phyloP scores from a whole-genome alignment of 2,888 invertebrate species.

The Apomyelois bistriatella region DNA sequence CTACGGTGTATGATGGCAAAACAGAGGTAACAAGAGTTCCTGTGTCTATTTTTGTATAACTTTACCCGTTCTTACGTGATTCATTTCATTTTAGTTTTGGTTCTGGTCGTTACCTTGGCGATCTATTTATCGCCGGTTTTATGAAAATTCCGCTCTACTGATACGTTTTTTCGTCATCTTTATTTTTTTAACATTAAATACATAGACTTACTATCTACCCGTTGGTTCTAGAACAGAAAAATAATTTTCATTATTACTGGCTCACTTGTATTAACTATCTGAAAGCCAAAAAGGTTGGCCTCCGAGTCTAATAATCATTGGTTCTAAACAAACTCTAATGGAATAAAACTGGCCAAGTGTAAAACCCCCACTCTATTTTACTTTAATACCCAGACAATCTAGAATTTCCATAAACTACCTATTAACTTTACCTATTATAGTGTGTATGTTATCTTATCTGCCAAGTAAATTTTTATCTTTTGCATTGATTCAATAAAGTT shows the following conservation, averaged over 20 bases:
- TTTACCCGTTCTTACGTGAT: conserved; percentile 42
- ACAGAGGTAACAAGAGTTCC: conserved; percentile 46
- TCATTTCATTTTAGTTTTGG: conserved; percentile 31
- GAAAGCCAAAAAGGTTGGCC: too few species aligned
- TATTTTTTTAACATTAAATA: too few species aligned
- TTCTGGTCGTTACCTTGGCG: conserved; percentile 38
- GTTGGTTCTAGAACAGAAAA: too few species aligned
- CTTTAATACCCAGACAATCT: too few species aligned
- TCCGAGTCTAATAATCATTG: too few species aligned
- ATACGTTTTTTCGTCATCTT: neutral
- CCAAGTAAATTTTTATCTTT: neutral
- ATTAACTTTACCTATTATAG: neutral
- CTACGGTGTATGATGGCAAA: conserved; percentile 65
- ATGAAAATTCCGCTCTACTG: neutral
- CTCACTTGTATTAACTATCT: too few species aligned
- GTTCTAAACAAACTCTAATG: too few species aligned
- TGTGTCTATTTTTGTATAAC: conserved; percentile 38
- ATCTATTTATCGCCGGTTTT: conserved; percentile 37
- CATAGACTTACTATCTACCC: too few species aligned
- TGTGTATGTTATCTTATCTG: neutral
- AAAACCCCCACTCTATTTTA: too few species aligned
- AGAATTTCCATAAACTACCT: neutral
- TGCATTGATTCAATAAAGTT: neutral
- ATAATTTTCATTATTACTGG: too few species aligned
- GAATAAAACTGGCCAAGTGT: too few species aligned